These are phyloP conservation scores for Dicyrtoma fusca DNA, from an alignment of 2,888 invertebrate species.

Conservation along the genomic window DNA sequence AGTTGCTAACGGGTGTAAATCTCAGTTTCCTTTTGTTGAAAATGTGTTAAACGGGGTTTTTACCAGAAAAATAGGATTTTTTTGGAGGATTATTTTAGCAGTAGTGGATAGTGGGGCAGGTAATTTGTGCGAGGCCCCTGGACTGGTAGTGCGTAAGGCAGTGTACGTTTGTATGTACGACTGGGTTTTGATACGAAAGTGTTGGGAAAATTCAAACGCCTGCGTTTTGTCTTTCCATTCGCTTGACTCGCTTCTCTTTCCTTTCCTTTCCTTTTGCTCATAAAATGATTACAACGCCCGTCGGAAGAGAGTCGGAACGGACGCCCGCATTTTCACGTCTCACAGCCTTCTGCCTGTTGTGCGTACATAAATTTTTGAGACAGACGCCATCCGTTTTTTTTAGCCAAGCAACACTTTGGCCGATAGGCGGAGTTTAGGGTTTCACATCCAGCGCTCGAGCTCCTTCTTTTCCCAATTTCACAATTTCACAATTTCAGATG, in stretches of 20 bases:
- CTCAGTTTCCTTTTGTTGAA: too few species aligned
- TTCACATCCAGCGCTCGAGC: not conserved
- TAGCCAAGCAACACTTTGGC: not conserved
- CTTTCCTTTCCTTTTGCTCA: not conserved
- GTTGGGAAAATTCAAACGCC: slow-evolving; percentile 15
- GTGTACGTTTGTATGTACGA: not conserved
- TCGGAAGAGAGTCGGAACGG: too few species aligned
- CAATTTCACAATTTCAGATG: too few species aligned
- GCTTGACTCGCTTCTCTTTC: not conserved
- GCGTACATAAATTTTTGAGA: too few species aligned
- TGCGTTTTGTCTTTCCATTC: slow-evolving; percentile 10
- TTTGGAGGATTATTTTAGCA: too few species aligned
- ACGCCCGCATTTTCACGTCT: too few species aligned
- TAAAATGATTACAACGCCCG: too few species aligned
- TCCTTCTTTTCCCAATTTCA: not conserved
- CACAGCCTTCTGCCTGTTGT: not conserved
- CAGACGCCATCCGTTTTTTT: slow-evolving; percentile 15
- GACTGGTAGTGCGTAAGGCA: not conserved
- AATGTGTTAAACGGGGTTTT: too few species aligned
- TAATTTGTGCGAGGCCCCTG: too few species aligned
- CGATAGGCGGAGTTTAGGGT: slow-evolving; percentile 18
- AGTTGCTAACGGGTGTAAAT: too few species aligned
- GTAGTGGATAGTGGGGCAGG: too few species aligned
- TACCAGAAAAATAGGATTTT: too few species aligned
- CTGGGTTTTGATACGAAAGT: not conserved